Percentiles rank a stretch among this genome's conserved stretches.
phyloP scores from a whole-genome alignment of 2,888 invertebrate species.

The Phalangium opilio region DNA sequence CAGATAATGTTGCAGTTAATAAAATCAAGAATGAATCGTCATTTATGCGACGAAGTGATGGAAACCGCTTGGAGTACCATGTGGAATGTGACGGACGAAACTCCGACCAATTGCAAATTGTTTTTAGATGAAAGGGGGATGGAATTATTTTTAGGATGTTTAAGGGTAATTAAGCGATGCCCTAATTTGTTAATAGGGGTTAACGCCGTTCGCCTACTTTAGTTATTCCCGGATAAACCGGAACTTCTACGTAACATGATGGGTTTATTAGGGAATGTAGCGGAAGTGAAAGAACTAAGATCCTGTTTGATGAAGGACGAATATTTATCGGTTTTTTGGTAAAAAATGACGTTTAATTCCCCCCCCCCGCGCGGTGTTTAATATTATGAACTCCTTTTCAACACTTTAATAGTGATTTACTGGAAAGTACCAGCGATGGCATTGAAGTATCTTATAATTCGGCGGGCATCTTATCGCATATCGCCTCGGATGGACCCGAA shows the following conservation, averaged over 20 bases:
- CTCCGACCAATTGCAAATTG: conserved; percentile 77
- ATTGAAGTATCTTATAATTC: conserved; percentile 96
- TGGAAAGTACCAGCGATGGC: conserved; percentile 74
- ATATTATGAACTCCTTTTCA: neutral
- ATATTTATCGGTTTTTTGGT: conserved; percentile 64
- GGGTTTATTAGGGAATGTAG: conserved; percentile 45
- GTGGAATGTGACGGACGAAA: conserved; percentile 90
- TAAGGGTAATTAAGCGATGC: conserved; percentile 44
- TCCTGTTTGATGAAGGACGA: conserved; percentile 65
- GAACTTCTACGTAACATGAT: conserved; percentile 94
- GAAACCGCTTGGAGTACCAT: conserved; percentile 99
- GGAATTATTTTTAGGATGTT: conserved; percentile 73
- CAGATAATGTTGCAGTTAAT: conserved; percentile 79
- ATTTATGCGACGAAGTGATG: conserved; percentile 81
- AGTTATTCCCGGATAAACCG: conserved; percentile 75
- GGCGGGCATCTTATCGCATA: conserved; percentile 82
- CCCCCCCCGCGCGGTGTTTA: neutral
- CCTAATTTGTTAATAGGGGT: neutral
- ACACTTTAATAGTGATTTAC: conserved; percentile 44
- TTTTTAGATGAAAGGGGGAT: conserved; percentile 80
- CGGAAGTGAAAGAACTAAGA: conserved; percentile 31
- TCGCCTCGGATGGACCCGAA: conserved; percentile 67
- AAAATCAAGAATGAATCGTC: conserved; percentile 54
- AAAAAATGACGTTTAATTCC: conserved; percentile 8
- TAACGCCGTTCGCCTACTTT: conserved; percentile 4